Conservation (phyloP, 2,888 invertebrate species). For the Apamea epomidion region DNA sequence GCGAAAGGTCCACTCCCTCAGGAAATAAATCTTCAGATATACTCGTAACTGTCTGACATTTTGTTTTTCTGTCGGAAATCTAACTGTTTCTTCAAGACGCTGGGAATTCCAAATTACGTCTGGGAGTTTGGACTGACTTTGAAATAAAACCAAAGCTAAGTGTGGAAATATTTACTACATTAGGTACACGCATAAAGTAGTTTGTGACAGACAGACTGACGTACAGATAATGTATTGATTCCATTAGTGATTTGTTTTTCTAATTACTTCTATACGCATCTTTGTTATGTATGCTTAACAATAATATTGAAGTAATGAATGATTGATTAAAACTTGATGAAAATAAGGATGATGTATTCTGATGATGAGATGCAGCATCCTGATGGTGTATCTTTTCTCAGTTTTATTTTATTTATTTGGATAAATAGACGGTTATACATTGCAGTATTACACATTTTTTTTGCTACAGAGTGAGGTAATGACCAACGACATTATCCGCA, state of each 20-base stretch:
- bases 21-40: slow-evolving; percentile 7
- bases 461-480: too few species aligned
- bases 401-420: too few species aligned
- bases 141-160: not conserved
- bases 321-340: slow-evolving; percentile 1
- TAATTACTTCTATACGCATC: not conserved
- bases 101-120: not conserved
- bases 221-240: slow-evolving; percentile 18
- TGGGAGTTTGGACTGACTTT: not conserved
- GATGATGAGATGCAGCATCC: not conserved
- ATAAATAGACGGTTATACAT: too few species aligned
- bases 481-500: too few species aligned
- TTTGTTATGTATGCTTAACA: not conserved
- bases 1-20: not conserved
- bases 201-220: slow-evolving; percentile 13
- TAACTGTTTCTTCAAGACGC: not conserved
- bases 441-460: too few species aligned
- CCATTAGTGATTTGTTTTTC: slow-evolving; percentile 38
- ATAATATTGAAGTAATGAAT: not conserved
- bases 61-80: not conserved
- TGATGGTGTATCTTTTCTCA: too few species aligned
- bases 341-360: not conserved
- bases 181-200: not conserved
- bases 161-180: slow-evolving; percentile 20
- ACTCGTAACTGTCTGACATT: slow-evolving; percentile 9